A percentile compares a stretch with the other conserved stretches of the same genome.
Conservation (phyloP, 2,797 vertebrate species). For the Eutrigla gurnardus region DNA sequence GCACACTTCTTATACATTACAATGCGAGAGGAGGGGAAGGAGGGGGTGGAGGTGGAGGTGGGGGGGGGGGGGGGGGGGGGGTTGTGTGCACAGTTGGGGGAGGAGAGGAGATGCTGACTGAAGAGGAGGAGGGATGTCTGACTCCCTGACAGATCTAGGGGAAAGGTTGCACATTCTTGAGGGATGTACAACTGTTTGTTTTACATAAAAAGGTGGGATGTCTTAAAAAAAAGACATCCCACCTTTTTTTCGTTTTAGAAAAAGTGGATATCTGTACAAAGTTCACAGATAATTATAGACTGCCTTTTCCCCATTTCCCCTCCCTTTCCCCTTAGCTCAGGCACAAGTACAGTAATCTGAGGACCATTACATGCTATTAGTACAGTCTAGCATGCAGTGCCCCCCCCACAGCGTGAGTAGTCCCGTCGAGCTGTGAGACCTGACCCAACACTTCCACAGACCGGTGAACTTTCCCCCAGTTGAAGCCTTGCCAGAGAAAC, state of each 20-base stretch:
- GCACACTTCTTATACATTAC: constrained; percentile 72
- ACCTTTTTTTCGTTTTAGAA: no score
- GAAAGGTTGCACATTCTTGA: constrained; percentile 79
- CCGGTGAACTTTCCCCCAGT: constrained; percentile 83
- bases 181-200: constrained; percentile 63
- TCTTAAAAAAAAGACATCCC: constrained; percentile 30
- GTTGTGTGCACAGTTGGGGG: constrained; percentile 45
- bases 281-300: constrained; percentile 77
- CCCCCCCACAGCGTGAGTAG: constrained; percentile 57
- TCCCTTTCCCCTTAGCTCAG: constrained; percentile 55
- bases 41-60: neutral
- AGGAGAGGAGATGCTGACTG: constrained; percentile 42
- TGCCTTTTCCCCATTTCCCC: constrained; percentile 12
- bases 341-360: constrained; percentile 60
- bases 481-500: constrained; percentile 76
- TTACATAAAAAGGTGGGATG: constrained; percentile 43
- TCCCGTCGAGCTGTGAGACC: constrained; percentile 70
- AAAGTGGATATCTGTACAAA: constrained; percentile 77
- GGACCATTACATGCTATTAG: constrained; percentile 52
- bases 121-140: constrained; percentile 59
- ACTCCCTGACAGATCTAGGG: constrained; percentile 81
- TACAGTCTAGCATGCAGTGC: constrained; percentile 17
- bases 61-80: neutral
- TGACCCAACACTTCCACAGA: constrained; percentile 58
- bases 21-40: constrained; percentile 32